Base-by-base conservation (phyloP, 2,797 vertebrate species). In the Tympanoctomys barrerae region DNA sequence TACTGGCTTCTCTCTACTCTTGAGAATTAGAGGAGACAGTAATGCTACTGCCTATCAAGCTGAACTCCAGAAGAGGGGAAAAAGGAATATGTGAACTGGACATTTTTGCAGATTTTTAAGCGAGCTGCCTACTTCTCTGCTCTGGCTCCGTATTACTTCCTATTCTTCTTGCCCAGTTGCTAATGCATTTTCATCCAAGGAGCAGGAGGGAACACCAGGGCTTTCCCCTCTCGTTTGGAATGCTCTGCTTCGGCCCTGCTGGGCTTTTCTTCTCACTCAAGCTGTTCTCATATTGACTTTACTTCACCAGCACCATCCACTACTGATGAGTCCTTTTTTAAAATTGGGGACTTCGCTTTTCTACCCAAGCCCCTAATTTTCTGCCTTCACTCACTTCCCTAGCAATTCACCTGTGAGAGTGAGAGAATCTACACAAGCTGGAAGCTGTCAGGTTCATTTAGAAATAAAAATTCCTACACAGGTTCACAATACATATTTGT, bases 391-490 rank as follows among this genome's bases (percentile, higher is more conserved):
- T 86, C 85, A 6, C 14, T 77, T 66, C 16, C 54, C 49, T 16
- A 33, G 21, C 10, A 70, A 39, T 84, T 88, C 62, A 16, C 39
- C 11, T 68, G 59, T 24, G 61, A 36, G 39, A 86, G 70, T 52
- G 22, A 90, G 62, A 73, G 90, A 73, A 91, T 39, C 62, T 71
- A 54, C 18, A 26, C 21, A 94, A 83, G 46, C 57, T 46, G 24
- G 75, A 91, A 82, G 80, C 83, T 39, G 26, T 78, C 73, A 66
- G 19, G 31, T 61, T 81, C 70, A 11, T 46, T 96, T 81, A 89
- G 82, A 18, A 75, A 49, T 11, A 92, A 94, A 54, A 70, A 85
- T 94, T 73, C 61, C 62, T 52, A 33, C 22, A 13, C 10, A 84
- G 82, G 24, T 39, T 81, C 94, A 71, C 21, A 14, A 80, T 28